Evolutionary conservation across 2,888 invertebrate genomes (phyloP), one percentile per base, ranked within the genome.

Genomic region (Yponomeuta plumbellus): DNA sequence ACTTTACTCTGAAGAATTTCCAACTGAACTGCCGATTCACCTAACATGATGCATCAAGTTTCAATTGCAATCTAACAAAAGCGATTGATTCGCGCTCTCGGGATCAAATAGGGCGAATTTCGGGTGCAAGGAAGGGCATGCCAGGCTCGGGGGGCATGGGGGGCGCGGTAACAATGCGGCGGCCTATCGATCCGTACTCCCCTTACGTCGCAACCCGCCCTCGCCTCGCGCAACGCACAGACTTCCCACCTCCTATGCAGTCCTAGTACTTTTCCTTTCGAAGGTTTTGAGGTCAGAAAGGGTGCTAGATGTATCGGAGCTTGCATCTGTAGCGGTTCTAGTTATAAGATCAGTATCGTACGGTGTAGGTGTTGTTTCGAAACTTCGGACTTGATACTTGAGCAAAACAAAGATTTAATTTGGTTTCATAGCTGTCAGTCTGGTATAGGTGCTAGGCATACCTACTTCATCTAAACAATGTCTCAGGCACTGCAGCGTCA

Each of bases 81-180:
- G 83, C 84, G 84, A 88, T 87, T 88, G 88, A 87, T 85, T 86
- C 82, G 80, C 76, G 78, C 81, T 80, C 83, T 82, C 80, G 79
- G 84, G 86, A 87, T 85, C 86, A 86, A 88, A 86, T 85, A 82
- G 87, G 87, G 89, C 87, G 86, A 87, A 88, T 82, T 88, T 86
- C 72, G 81, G 86, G 81, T 84, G 85, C 80, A 81, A 39, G 78
- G 81, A 75, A 71, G 76, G 70, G 80, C 77, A 79, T 79, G 76
- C 78, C 77, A 77, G 73, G 75, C 73, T 78, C 73, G 80, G 39
- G 39, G 73, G 71, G 73, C 67, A 69, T 76, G 74, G 76, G 70
- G 73, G 75, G 76, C 73, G 80, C 79, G 86, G 84, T 80, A 89
- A 90, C 89, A 89, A 89, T 89, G 90, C 89, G 90, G 86, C 88